Evolutionary conservation across 2,797 vertebrate genomes (phyloP), one percentile per base, ranked within the genome.

Genomic region (Argyrosomus regius): DNA sequence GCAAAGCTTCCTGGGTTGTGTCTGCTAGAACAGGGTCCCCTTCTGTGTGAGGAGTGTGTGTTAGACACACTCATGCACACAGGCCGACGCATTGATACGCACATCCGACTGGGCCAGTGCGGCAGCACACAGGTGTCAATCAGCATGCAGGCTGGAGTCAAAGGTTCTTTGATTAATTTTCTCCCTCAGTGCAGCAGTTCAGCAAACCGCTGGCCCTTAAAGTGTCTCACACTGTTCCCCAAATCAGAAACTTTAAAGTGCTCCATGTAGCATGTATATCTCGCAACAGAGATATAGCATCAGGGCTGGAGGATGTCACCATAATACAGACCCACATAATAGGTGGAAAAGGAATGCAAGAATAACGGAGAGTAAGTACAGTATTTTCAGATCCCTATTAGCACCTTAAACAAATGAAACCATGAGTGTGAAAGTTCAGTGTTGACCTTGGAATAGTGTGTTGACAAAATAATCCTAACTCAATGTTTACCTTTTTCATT

Each of bases 81-180:
- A 90, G 75, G 81, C 88, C 45, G 20, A 17, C 53, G 61, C 91
- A 94, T 90, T 94, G 91, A 93, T 88, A 85, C 24, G 67, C 72
- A 89, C 84, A 82, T 91, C 89, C 79, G 77, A 89, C 82, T 9
- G 73, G 72, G 65, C 67, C 72, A 4, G 78, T n/a, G 78, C 16
- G 24, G 78, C 12, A 39, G 45, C 84, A 78, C 88, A 74, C 94
- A 95, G 93, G 94, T 95, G 94, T 91, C 92, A 90, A 89, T 94
- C 93, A 93, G 91, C 90, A 93, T 91, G 84, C 91, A 73, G 77
- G 61, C 43, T 83, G 52, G 75, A 90, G 89, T 90, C 84, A 89
- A 87, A 87, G 88, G 62, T 75, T 80, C 92, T 83, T 89, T 89
- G 77, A 89, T 86, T 77, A 61, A 2, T 73, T 82, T 72, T 75